Base-by-base conservation (phyloP, 2,113 vertebrate species). In the Erythrocercus mccallii region DNA sequence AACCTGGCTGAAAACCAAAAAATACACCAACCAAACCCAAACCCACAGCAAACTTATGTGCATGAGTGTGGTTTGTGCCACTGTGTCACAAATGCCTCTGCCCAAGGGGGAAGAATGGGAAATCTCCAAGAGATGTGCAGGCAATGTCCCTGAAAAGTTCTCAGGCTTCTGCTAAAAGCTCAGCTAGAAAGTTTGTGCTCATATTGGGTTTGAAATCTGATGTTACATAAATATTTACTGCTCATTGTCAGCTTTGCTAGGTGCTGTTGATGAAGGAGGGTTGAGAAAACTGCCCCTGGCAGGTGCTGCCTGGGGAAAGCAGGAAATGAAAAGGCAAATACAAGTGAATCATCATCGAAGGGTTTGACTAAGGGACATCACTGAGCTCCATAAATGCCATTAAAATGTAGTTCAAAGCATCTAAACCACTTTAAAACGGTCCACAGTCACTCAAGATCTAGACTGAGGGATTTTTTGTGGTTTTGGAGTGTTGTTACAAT, bases 331-430 rank as follows among this genome's bases (percentile, higher is more conserved):
- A 44, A 4, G 0, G 17, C 1, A 6, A 90, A 37, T 0, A 3
- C 9, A 37, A 61, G 23, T 6, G 30, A 57, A 53, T 76, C 3
- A 2, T 60, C 56, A n/a, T 44, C 0, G 0, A 68, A 68, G 23
- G 54, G 7, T 44, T 89, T 87, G 19, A 62, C 38, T 47, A 64
- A 48, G 35, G 80, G n/a, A n/a, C 12, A 14, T 69, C 61, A 79
- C 57, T 70, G 50, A 73, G 54, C 58, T 66, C n/a, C 50, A 73
- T 42, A 88, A 90, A 93, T 50, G 18, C 23, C 35, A 70, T 73
- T 77, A 77, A 79, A 92, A 80, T 54, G 21, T 54, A 88, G 3
- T 15, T 77, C 12, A 28, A 65, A 57, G 9, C 53, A 11, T 45
- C 62, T 61, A 78, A 90, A 58, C 25, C 18, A 18, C 51, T 83